A percentile compares a stretch with the other conserved stretches of the same genome.
phyloP scores from a whole-genome alignment of 2,888 invertebrate genomes.

The Lumbricus terrestris region DNA sequence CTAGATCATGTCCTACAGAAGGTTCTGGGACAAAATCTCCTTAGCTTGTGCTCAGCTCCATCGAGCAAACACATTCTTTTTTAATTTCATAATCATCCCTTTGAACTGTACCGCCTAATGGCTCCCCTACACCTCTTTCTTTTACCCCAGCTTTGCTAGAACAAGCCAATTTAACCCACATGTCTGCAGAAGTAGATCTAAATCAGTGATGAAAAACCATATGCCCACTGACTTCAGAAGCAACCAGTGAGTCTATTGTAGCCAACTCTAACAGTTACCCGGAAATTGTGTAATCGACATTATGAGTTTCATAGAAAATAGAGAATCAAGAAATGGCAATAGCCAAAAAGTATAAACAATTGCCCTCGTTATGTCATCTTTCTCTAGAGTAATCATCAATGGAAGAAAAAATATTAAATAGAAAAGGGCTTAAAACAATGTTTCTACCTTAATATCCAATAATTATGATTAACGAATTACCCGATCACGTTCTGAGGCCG shows the following conservation, averaged over 20 bases:
- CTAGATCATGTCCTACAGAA: too few relatives aligned
- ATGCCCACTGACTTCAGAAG: not conserved
- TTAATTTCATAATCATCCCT: too few relatives aligned
- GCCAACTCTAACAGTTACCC: not conserved
- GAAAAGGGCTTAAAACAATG: constrained; percentile 11
- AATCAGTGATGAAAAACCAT: not conserved
- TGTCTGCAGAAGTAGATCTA: not conserved
- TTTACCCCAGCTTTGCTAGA: too few relatives aligned
- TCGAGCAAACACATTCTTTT: not conserved
- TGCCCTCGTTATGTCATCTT: not conserved
- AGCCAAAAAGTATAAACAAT: not conserved
- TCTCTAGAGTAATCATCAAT: not conserved
- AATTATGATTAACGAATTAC: not conserved
- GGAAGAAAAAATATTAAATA: not conserved
- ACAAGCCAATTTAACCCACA: too few relatives aligned
- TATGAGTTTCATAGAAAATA: not conserved
- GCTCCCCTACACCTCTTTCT: too few relatives aligned
- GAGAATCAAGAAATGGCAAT: not conserved
- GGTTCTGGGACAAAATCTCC: too few relatives aligned
- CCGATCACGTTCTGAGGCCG: constrained; percentile 55
- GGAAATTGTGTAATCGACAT: not conserved
- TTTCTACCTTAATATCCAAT: not conserved
- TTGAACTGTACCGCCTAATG: too few relatives aligned
- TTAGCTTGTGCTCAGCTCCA: not conserved
- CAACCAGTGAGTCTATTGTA: not conserved